A percentile compares a stretch with the other conserved stretches of the same genome.
These are phyloP conservation scores for Argyresthia albistria DNA, from an alignment of 2,888 invertebrate species.

Conservation along the genomic window DNA sequence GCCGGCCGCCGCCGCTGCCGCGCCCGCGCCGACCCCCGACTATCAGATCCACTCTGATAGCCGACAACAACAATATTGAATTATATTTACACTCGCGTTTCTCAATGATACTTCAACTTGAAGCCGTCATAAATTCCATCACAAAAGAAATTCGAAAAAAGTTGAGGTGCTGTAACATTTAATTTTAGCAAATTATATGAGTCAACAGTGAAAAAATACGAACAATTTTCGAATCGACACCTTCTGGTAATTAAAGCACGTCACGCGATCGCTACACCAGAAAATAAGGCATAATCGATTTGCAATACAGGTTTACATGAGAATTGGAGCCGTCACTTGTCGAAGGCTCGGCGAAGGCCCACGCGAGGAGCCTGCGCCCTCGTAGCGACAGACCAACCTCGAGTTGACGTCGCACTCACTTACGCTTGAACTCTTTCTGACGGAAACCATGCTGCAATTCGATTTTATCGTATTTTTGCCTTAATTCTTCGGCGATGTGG, in stretches of 20 bases:
- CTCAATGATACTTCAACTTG: background rate
- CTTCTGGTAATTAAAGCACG: constrained; percentile 57
- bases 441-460: constrained; percentile 37
- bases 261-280: constrained; percentile 56
- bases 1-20: background rate
- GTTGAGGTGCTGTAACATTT: background rate
- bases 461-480: constrained; percentile 48
- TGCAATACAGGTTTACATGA: constrained; percentile 47
- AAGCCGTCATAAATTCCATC: background rate
- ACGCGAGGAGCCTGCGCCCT: constrained; percentile 35
- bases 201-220: constrained; percentile 15
- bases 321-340: constrained; percentile 20
- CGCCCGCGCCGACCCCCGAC: background rate
- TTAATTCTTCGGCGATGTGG: constrained; percentile 57
- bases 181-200: background rate
- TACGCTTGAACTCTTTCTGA: constrained; percentile 39
- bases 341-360: constrained; percentile 36
- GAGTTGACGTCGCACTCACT: constrained; percentile 37
- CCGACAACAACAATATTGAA: constrained; percentile 1
- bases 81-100: background rate
- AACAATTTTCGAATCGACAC: constrained; percentile 66
- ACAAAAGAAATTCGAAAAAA: background rate
- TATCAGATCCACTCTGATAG: constrained; percentile 1
- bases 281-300: constrained; percentile 62
- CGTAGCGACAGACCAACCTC: constrained; percentile 31